phyloP scores from a whole-genome alignment of 2,888 invertebrate species.

The Drosophila lutescens region DNA sequence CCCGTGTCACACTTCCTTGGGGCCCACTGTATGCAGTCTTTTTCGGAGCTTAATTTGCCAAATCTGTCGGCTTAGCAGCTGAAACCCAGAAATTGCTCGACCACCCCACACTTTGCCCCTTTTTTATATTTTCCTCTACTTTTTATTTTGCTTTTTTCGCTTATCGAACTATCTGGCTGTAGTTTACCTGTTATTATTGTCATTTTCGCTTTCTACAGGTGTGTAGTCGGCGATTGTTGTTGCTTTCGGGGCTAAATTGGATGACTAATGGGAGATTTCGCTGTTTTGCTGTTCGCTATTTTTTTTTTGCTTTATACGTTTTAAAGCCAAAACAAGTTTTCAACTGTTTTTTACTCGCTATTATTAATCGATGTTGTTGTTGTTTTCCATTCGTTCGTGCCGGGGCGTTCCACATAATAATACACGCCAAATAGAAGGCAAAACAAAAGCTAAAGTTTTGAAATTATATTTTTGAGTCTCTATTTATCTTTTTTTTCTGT shows the following conservation, averaged over 20 bases:
- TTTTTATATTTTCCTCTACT: background rate
- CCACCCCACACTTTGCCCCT: background rate
- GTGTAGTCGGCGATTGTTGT: conserved; percentile 42
- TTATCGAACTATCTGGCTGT: conserved; percentile 45
- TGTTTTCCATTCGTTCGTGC: conserved; percentile 16
- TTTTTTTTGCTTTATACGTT: conserved; percentile 24
- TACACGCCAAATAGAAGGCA: conserved; percentile 24
- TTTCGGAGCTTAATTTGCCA: conserved; percentile 37
- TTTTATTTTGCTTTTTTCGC: conserved; percentile 24
- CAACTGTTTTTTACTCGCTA: conserved; percentile 46
- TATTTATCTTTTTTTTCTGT: conserved; percentile 13
- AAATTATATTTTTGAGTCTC: conserved; percentile 13
- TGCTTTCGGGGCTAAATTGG: conserved; percentile 34
- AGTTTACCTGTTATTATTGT: conserved; percentile 51
- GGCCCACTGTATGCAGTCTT: conserved; percentile 19
- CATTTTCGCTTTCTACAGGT: conserved; percentile 74
- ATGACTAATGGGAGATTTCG: conserved; percentile 68
- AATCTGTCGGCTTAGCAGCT: conserved; percentile 28
- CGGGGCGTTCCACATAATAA: conserved; percentile 35
- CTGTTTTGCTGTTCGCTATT: conserved; percentile 24
- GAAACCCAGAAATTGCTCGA: conserved; percentile 16
- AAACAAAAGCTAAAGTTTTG: conserved; percentile 13
- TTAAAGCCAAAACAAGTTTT: conserved; percentile 50
- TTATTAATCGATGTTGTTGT: conserved; percentile 43
- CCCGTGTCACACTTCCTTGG: background rate